Evolutionary conservation across 2,888 invertebrate species (phyloP), one percentile per base, ranked within the genome.

Genomic region (Hypomecis atomaria): DNA sequence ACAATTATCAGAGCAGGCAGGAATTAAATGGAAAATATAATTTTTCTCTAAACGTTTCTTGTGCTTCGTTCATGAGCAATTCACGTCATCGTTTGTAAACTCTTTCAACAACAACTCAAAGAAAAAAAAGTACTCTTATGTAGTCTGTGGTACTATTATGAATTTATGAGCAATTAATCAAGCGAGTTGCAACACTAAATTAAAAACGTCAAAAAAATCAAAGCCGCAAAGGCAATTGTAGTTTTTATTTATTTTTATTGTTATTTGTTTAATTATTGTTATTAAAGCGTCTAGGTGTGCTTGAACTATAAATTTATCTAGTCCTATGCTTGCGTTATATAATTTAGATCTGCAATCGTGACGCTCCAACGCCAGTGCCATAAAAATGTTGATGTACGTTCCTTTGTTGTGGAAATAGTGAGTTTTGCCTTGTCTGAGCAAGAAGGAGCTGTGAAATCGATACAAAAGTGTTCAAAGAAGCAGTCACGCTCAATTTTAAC

Each of bases 161-260:
- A 76, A 82, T 82, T 86, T 85, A 88, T 86, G 86, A 83, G 85
- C 86, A 89, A 91, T 89, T 89, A 91, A 85, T 85, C 82, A 82
- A 79, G 76, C 74, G 74, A 77, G 86, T 87, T 87, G 90, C 90
- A 91, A 90, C 91, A 90, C 91, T 86, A 83, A 84, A 86, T 88
- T 86, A 85, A 84, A 90, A 90, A 90, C 85, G 92, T 92, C 92
- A 92, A 91, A 89, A 87, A 78, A 86, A 82, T 76, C 78, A 90
- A 88, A 86, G 88, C 89, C 89, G 89, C 86, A 88, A 83, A 84
- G 89, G 87, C 86, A 74, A 68, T 72, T 76, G 70, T 78, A 72
- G 65, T 77, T 78, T 89, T 85, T 83, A 84, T 90, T 79, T 91
- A 83, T 86, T 90, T 88, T 86, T 88, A 89, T 82, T 89, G 85